phyloP scores from a whole-genome alignment of 2,888 invertebrate genomes.

The Epirrhoe tristata region DNA sequence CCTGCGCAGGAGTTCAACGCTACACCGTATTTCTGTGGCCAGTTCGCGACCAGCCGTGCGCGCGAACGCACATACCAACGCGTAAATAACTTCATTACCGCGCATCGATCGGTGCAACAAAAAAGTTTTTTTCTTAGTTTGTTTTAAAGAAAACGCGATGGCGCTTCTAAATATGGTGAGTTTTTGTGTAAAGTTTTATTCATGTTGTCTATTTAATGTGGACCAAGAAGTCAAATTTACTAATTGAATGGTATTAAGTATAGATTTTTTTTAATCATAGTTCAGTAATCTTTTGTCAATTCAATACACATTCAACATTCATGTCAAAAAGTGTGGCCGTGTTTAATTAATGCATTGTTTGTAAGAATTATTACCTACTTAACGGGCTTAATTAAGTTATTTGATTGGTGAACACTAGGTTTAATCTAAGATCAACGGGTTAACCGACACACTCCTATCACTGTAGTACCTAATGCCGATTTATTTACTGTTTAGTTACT shows the following conservation, averaged over 20 bases:
- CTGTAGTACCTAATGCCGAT: not conserved
- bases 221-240: not conserved
- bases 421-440: conserved; percentile 29
- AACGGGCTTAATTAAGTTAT: conserved; percentile 13
- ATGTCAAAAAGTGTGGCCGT: not conserved
- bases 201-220: conserved; percentile 14
- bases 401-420: not conserved
- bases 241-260: not conserved
- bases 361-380: not conserved
- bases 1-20: conserved; percentile 42
- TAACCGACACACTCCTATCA: conserved; percentile 33
- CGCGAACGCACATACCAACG: conserved; percentile 59
- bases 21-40: conserved; percentile 27
- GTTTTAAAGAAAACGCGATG: conserved; percentile 74
- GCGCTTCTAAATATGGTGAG: conserved; percentile 70
- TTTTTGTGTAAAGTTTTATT: conserved; percentile 37
- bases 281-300: too few relatives aligned
- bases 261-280: too few relatives aligned
- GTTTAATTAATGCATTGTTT: not conserved
- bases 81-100: conserved; percentile 27
- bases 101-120: conserved; percentile 55
- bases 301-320: too few relatives aligned
- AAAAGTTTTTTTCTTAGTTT: conserved; percentile 73
- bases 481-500: conserved; percentile 13
- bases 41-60: conserved; percentile 69